Conservation (phyloP, 2,888 invertebrate genomes). For the Synanthedon myopaeformis region DNA sequence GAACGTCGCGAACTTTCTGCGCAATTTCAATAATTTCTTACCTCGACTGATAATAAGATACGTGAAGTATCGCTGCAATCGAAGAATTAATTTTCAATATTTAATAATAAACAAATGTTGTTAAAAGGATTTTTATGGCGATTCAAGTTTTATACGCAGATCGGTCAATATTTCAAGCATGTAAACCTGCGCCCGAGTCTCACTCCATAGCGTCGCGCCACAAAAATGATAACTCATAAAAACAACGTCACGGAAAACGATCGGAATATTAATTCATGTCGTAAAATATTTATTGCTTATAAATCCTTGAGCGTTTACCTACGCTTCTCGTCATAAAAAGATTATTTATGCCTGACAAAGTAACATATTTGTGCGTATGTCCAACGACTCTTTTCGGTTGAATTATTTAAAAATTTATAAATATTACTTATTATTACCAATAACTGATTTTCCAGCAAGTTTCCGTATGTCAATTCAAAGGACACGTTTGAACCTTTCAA, state of each 20-base stretch:
- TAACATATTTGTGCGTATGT: conserved; percentile 67
- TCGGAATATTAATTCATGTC: conserved; percentile 70
- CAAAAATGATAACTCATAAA: conserved; percentile 70
- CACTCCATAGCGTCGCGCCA: conserved; percentile 47
- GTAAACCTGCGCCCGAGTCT: conserved; percentile 32
- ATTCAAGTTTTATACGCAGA: conserved; percentile 53
- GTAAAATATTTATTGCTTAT: conserved; percentile 70
- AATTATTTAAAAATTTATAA: conserved; percentile 39
- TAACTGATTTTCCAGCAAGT: too few relatives aligned
- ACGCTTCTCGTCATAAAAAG: conserved; percentile 70
- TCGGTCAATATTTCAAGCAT: conserved; percentile 50
- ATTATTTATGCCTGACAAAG: conserved; percentile 69
- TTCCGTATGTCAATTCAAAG: too few relatives aligned
- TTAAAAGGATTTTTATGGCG: conserved; percentile 58
- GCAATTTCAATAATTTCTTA: not conserved
- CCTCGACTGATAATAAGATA: not conserved
- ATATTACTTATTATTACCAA: too few relatives aligned
- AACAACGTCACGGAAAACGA: conserved; percentile 69
- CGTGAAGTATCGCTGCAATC: not conserved
- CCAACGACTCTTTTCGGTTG: conserved; percentile 57
- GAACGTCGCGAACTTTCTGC: too few relatives aligned
- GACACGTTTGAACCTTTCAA: too few relatives aligned
- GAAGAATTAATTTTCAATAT: conserved; percentile 38
- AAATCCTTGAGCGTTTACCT: conserved; percentile 71
- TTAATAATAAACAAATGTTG: conserved; percentile 51